Evolutionary conservation across 2,113 vertebrate species (phyloP).

Genomic region (Brachyhypopomus gauderio): DNA sequence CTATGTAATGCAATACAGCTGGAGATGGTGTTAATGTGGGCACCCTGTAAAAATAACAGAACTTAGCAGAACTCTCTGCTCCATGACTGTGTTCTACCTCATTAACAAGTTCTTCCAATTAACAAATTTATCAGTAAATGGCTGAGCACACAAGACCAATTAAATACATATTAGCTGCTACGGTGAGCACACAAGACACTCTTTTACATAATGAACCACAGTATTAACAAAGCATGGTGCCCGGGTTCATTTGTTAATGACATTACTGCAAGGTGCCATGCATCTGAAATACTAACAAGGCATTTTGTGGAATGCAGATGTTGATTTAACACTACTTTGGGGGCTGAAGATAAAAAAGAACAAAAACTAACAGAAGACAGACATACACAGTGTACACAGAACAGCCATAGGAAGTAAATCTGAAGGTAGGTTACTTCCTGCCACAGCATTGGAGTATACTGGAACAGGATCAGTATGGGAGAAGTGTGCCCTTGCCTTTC

Average conservation of each 20-base stretch:
- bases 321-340: no score
- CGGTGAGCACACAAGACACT: slow-evolving; percentile 1
- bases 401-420: no score
- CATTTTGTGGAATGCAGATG: not conserved
- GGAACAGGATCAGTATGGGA: no score
- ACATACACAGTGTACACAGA: no score
- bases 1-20: no score
- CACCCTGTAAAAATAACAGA: no score
- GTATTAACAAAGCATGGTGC: not conserved
- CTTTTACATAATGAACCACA: not conserved
- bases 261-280: not conserved
- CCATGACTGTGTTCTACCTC: not conserved
- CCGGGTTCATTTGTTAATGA: not conserved
- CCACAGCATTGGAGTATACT: no score
- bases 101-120: slow-evolving; percentile 30
- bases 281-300: not conserved
- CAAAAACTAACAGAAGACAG: no score
- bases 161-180: slow-evolving; percentile 25
- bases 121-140: slow-evolving; percentile 34
- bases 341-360: no score
- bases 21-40: no score
- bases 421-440: no score
- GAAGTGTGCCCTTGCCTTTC: no score
- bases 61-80: not conserved
- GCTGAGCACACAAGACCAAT: slow-evolving; percentile 31